phyloP scores from a whole-genome alignment of 2,888 invertebrate genomes.

The Machimus atricapillus region DNA sequence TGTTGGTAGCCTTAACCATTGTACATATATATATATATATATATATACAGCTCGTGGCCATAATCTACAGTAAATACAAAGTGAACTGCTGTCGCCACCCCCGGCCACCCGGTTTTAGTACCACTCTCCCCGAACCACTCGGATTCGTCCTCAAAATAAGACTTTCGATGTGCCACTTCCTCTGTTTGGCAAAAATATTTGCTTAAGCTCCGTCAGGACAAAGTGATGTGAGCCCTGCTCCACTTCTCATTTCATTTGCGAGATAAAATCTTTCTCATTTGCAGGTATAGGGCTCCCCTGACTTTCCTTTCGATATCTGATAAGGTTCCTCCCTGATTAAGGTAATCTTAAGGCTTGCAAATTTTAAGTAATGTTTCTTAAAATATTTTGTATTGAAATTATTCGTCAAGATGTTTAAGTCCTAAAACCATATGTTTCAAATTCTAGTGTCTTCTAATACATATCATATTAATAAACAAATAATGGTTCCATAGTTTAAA shows the following conservation, averaged over 20 bases:
- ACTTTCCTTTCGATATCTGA: neutral
- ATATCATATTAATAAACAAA: too few relatives aligned
- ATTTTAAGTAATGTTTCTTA: neutral
- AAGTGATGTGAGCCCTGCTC: neutral
- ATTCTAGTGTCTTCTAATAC: neutral
- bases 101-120: constrained; percentile 5
- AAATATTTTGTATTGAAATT: neutral
- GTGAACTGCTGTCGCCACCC: constrained; percentile 35
- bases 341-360: neutral
- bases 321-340: neutral
- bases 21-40: neutral
- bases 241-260: constrained; percentile 5
- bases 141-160: constrained; percentile 35
- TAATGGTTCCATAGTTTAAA: too few relatives aligned
- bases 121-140: constrained; percentile 12
- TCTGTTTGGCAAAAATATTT: constrained; percentile 16
- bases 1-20: neutral
- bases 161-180: constrained; percentile 32
- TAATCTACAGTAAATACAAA: constrained; percentile 34
- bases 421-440: neutral
- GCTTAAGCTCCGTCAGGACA: constrained; percentile 12
- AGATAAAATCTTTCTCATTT: constrained; percentile 26
- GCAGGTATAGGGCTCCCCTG: neutral
- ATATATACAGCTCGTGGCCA: constrained; percentile 6
- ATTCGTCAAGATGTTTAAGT: neutral